Conservation (phyloP, 2,888 invertebrate species). For the Xestia c-nigrum region DNA sequence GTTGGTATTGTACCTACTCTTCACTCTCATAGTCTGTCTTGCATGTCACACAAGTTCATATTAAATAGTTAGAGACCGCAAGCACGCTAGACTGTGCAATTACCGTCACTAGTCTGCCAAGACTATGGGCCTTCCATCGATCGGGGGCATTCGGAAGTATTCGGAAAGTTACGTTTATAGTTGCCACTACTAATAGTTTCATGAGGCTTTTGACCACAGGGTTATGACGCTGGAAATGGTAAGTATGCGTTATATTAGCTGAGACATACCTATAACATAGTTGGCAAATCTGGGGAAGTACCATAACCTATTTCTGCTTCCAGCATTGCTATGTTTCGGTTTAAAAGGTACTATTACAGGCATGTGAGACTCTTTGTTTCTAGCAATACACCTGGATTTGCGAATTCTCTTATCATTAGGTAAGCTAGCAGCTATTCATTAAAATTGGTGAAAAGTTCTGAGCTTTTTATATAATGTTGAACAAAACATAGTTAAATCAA, state of each 20-base stretch:
- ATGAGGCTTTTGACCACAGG: conserved; percentile 71
- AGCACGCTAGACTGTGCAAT: conserved; percentile 59
- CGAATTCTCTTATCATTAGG: no score
- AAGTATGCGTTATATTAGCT: conserved; percentile 18
- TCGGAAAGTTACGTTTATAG: conserved; percentile 59
- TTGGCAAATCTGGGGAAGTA: conserved; percentile 9
- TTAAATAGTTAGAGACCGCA: conserved; percentile 46
- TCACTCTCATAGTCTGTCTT: conserved; percentile 5
- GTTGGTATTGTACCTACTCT: neutral
- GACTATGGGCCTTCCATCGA: conserved; percentile 64
- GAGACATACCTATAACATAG: neutral
- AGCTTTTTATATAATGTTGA: neutral
- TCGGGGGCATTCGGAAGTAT: conserved; percentile 65
- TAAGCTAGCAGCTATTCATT: neutral
- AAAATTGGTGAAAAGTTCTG: neutral
- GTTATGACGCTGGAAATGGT: conserved; percentile 59
- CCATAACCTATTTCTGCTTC: neutral
- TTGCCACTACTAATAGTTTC: conserved; percentile 69
- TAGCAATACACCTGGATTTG: neutral
- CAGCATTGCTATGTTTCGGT: neutral
- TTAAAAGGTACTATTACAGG: neutral
- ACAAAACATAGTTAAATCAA: neutral
- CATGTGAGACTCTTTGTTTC: neutral
- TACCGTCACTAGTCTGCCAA: conserved; percentile 66
- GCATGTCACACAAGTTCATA: conserved; percentile 31